Conservation (phyloP, 2,113 vertebrate species). For the Alosa alosa region DNA sequence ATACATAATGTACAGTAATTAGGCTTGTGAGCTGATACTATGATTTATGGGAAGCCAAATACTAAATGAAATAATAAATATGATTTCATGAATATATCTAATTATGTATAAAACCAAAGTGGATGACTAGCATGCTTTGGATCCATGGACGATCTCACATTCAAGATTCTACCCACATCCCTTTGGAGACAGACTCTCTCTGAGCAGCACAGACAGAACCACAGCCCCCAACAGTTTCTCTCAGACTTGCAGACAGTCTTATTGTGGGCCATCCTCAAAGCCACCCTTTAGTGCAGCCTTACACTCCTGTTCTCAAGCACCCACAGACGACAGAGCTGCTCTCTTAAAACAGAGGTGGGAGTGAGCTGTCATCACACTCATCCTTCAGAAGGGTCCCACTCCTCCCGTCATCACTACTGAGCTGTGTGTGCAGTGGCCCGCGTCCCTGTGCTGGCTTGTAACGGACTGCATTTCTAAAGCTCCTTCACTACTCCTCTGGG, state of each 20-base stretch:
- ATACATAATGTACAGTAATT: too few relatives aligned
- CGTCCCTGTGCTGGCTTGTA: neutral
- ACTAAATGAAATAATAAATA: too few relatives aligned
- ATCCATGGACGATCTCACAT: too few relatives aligned
- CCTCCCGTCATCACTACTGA: too few relatives aligned
- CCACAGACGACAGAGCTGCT: neutral
- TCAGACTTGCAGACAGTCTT: neutral
- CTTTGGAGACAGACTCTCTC: neutral
- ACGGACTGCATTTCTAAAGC: neutral
- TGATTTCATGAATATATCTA: too few relatives aligned
- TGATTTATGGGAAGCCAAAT: too few relatives aligned
- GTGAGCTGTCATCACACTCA: constrained; percentile 1
- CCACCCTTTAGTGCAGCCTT: neutral
- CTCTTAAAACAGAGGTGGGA: neutral
- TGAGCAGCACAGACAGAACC: neutral
- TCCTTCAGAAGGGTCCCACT: neutral
- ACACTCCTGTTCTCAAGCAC: neutral
- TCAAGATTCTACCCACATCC: too few relatives aligned
- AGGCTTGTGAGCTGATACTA: too few relatives aligned
- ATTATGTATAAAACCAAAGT: too few relatives aligned
- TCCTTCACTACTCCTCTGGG: neutral
- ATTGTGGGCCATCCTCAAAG: neutral
- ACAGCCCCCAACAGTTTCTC: neutral
- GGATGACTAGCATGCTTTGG: too few relatives aligned
- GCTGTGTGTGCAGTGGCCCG: neutral